These are phyloP conservation scores for Mus spretus DNA, from an alignment of 2,797 vertebrate species.

Conservation along the genomic window DNA sequence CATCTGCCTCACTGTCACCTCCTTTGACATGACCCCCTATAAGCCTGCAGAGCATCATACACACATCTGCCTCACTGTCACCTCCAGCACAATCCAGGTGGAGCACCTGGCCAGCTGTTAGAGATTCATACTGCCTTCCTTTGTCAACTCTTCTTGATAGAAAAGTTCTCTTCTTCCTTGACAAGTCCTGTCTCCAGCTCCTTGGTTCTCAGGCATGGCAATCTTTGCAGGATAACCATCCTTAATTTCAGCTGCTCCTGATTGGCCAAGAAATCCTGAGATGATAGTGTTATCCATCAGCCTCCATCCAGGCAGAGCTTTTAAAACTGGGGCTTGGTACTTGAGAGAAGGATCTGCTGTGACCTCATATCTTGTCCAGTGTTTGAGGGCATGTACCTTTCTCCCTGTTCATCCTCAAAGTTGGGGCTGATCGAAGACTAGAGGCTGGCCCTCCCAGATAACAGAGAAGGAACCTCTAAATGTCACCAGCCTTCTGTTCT, in stretches of 20 bases:
- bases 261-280: constrained; percentile 83
- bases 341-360: constrained; percentile 80
- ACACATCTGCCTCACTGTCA: constrained; percentile 99
- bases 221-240: constrained; percentile 82
- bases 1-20: constrained; percentile 79
- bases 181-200: constrained; percentile 84
- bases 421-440: constrained; percentile 68
- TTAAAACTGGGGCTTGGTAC: constrained; percentile 80
- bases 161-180: constrained; percentile 73
- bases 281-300: constrained; percentile 70
- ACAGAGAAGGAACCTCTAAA: constrained; percentile 47
- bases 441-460: constrained; percentile 71
- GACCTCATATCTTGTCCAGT: constrained; percentile 77
- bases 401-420: constrained; percentile 68
- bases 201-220: constrained; percentile 82
- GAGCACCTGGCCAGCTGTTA: constrained; percentile 98
- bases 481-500: constrained; percentile 54
- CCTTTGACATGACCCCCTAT: no score
- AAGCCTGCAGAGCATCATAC: no score
- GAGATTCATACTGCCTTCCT: constrained; percentile 86
- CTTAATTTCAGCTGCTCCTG: constrained; percentile 81
- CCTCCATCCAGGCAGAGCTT: constrained; percentile 78
- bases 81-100: constrained; percentile 97
- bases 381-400: constrained; percentile 70
- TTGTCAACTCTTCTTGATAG: constrained; percentile 79